Evolutionary conservation across 2,113 vertebrate species (phyloP).

Genomic region (Onychostoma macrolepis): DNA sequence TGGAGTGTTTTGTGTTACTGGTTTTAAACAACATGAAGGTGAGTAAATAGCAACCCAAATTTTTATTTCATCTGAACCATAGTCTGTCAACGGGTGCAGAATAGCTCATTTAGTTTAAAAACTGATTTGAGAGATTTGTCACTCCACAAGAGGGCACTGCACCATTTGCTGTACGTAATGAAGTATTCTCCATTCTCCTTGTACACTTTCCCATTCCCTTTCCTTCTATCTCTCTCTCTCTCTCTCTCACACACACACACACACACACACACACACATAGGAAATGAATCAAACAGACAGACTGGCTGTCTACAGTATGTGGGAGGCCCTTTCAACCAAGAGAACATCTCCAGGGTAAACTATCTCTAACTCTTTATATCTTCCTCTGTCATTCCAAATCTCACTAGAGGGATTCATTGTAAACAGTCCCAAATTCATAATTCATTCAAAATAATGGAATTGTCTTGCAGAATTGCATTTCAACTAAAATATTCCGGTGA

Average conservation of each 20-base stretch:
- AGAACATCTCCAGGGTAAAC: slow-evolving; percentile 58
- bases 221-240: neutral
- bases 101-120: neutral
- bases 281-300: slow-evolving; percentile 59
- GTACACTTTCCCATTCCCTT: neutral
- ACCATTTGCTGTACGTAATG: slow-evolving; percentile 52
- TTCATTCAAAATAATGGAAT: slow-evolving; percentile 46
- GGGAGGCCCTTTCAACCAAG: slow-evolving; percentile 57
- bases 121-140: slow-evolving; percentile 27
- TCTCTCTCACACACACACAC: neutral
- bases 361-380: slow-evolving; percentile 27
- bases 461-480: slow-evolving; percentile 40
- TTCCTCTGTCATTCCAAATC: slow-evolving; percentile 45
- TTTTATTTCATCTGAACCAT: neutral
- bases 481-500: slow-evolving; percentile 20
- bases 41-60: neutral
- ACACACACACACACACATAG: slow-evolving; percentile 23
- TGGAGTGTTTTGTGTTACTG: neutral
- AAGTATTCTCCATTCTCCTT: slow-evolving; percentile 25
- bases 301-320: slow-evolving; percentile 57
- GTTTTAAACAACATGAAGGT: neutral
- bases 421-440: slow-evolving; percentile 45
- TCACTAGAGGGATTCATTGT: slow-evolving; percentile 37
- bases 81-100: neutral
- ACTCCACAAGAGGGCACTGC: slow-evolving; percentile 60